Evolutionary conservation across 2,113 vertebrate species (phyloP).

Genomic region (Etheostoma spectabile): DNA sequence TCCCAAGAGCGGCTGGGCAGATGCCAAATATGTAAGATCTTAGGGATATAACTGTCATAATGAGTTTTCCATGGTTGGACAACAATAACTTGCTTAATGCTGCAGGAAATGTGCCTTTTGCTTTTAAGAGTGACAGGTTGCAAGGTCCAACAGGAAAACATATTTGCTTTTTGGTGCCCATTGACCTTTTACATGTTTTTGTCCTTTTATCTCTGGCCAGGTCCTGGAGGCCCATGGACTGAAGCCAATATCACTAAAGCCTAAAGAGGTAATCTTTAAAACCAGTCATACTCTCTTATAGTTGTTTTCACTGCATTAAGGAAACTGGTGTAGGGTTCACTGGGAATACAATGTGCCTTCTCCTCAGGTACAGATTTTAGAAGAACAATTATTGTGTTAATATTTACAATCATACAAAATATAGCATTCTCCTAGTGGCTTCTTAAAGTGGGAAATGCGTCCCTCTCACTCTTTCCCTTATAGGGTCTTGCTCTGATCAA

Average conservation of each 20-base stretch:
- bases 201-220: conserved; percentile 77
- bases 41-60: background rate
- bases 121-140: conserved; percentile 38
- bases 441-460: background rate
- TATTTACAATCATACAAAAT: too few species aligned
- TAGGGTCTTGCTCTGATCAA: conserved; percentile 98
- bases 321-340: conserved; percentile 23
- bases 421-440: background rate
- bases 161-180: conserved; percentile 75
- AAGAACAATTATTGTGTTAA: background rate
- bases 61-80: background rate
- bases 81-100: conserved; percentile 25
- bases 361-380: background rate
- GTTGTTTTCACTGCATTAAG: conserved; percentile 32
- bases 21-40: conserved; percentile 96
- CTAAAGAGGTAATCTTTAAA: conserved; percentile 92
- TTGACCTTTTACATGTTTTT: conserved; percentile 60
- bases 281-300: conserved; percentile 3
- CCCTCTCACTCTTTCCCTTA: background rate
- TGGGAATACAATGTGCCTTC: background rate
- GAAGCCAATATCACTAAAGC: conserved; percentile 92
- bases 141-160: conserved; percentile 47
- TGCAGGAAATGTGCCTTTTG: conserved; percentile 13
- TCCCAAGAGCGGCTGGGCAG: conserved; percentile 98
- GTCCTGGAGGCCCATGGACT: conserved; percentile 96